phyloP scores from a whole-genome alignment of 1,140 invertebrate genomes.

The Drosophila saltans region DNA sequence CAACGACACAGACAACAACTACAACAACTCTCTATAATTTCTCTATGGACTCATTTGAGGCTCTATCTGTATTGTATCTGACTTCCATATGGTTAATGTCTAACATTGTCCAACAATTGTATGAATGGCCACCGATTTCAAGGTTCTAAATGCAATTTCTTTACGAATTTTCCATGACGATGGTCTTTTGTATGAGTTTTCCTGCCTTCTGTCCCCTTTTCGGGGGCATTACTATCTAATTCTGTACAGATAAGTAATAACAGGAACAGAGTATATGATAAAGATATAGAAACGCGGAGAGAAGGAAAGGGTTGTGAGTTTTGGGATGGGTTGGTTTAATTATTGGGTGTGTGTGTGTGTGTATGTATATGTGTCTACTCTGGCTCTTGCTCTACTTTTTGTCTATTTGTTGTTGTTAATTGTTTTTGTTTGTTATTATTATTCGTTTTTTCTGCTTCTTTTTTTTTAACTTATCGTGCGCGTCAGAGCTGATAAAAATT shows the following conservation, averaged over 20 bases:
- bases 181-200: conserved; percentile 34
- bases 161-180: conserved; percentile 68
- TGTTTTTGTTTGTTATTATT: conserved; percentile 67
- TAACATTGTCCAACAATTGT: conserved; percentile 14
- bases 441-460: conserved; percentile 22
- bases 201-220: conserved; percentile 7
- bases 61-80: conserved; percentile 21
- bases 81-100: conserved; percentile 20
- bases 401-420: conserved; percentile 65
- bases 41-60: conserved; percentile 24
- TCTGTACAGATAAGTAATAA: conserved; percentile 18
- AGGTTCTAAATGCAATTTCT: conserved; percentile 36
- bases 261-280: conserved; percentile 27
- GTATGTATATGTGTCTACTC: conserved; percentile 40
- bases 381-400: conserved; percentile 60
- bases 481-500: conserved; percentile 61
- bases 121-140: conserved; percentile 19
- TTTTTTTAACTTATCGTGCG: conserved; percentile 61
- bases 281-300: conserved; percentile 29
- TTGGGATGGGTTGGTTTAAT: conserved; percentile 41
- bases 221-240: conserved; percentile 34
- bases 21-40: conserved; percentile 37
- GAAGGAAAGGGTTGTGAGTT: conserved; percentile 5
- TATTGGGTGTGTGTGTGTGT: conserved; percentile 13
- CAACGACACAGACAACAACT: conserved; percentile 7